phyloP scores from a whole-genome alignment of 2,113 vertebrate species.

The Pogona vitticeps region DNA sequence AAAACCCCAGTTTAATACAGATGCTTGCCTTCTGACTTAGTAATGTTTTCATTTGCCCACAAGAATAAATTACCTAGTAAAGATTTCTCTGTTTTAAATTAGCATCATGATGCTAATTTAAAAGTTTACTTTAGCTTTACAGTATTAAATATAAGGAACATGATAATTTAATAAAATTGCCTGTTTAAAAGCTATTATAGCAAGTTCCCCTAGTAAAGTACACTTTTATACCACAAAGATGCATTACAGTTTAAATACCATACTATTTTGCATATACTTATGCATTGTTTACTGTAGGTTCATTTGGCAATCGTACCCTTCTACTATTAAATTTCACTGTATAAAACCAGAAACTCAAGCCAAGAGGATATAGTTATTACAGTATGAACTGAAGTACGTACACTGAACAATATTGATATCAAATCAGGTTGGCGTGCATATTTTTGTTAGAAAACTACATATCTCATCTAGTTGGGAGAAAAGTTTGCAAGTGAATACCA shows the following conservation, averaged over 20 bases:
- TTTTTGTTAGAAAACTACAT: conserved; percentile 57
- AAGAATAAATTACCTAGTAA: conserved; percentile 46
- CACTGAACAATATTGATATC: conserved; percentile 50
- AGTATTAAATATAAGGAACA: conserved; percentile 23
- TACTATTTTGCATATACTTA: conserved; percentile 16
- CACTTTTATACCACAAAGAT: neutral
- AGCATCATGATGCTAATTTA: conserved; percentile 41
- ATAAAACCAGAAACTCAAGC: conserved; percentile 64
- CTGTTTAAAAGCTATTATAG: conserved; percentile 47
- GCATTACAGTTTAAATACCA: neutral
- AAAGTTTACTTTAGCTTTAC: conserved; percentile 62
- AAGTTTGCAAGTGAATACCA: conserved; percentile 68
- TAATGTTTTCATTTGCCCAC: conserved; percentile 22
- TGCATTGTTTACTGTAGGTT: conserved; percentile 52
- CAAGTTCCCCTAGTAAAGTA: neutral
- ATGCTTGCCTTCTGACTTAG: conserved; percentile 38
- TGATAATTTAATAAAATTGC: conserved; percentile 42
- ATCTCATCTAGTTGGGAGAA: conserved; percentile 54
- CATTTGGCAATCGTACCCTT: conserved; percentile 56
- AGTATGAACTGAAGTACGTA: conserved; percentile 59
- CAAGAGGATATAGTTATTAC: conserved; percentile 53
- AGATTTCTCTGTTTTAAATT: neutral
- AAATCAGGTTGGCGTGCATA: conserved; percentile 59
- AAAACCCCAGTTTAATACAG: conserved; percentile 37
- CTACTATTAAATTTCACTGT: conserved; percentile 64